Evolutionary conservation across 2,113 vertebrate genomes (phyloP).

Genomic region (Eulemur macaco): DNA sequence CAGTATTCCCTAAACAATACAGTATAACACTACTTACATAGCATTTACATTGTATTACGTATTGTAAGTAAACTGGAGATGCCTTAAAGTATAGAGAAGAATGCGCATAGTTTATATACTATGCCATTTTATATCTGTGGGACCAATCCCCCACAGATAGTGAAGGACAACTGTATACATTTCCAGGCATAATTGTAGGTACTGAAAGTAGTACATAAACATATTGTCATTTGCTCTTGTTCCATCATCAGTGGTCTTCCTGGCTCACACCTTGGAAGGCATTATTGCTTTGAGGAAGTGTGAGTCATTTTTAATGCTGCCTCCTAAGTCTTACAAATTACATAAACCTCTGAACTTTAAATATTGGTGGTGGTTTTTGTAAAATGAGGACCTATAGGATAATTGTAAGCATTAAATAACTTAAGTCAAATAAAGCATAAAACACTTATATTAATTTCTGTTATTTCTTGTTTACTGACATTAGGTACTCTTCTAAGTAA

Average conservation of each 20-base stretch:
- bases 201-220: neutral
- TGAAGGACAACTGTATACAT: neutral
- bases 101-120: neutral
- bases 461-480: neutral
- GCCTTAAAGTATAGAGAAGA: neutral
- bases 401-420: neutral
- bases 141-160: neutral
- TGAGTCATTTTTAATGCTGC: neutral
- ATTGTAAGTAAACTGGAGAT: neutral
- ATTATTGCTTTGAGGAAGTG: neutral
- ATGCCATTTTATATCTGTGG: neutral
- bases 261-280: neutral
- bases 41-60: neutral
- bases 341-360: neutral
- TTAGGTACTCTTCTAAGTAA: neutral
- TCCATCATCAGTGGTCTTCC: neutral
- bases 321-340: neutral
- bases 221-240: neutral
- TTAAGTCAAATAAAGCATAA: neutral
- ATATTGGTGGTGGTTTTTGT: neutral
- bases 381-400: neutral
- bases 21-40: neutral
- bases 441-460: neutral
- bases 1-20: neutral
- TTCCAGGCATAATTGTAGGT: neutral